Evolutionary conservation across 2,888 invertebrate genomes (phyloP), one percentile per base, ranked within the genome.

Genomic region (Dione juno): DNA sequence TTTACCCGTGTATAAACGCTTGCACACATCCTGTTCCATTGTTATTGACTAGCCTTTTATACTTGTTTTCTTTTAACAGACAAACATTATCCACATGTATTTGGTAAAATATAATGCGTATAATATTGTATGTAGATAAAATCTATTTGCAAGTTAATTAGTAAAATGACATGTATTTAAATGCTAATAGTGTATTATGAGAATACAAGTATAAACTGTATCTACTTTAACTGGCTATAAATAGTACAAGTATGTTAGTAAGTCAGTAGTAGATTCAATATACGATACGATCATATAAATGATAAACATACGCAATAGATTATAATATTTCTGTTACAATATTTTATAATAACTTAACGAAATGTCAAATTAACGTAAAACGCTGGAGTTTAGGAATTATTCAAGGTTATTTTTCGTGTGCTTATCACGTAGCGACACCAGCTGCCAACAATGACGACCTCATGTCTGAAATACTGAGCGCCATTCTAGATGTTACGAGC

Each of bases 1-100:
- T 83, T 78, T 80, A 79, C 79, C 74, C 70, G 73, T 71, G 72
- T 72, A 72, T 69, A 72, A 72, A 72, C 67, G 73, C 67, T 70
- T 68, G 74, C 71, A 73, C 69, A 75, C 75, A 73, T 75, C 73
- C 75, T 75, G 75, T 68, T 66, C 71, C 73, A 70, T 75, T 75
- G 70, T 75, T 75, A 75, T 71, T 67, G 71, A 67, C 74, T 74
- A 67, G 72, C 45, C 74, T 71, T 71, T 72, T 72, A 57, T 57
- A 67, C 50, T 70, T 68, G 69, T 69, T 69, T 72, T 74, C 68
- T 69, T 70, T 70, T 58, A 50, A 45, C 61, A 64, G 40, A 48
- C 14, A 64, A 50, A 50, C 64, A 37, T 40, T 64, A 48, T 50
- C 9, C 5, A 19, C 35, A 14, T 50, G 28, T 61, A 43, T 45